Base-by-base conservation (phyloP, 2,113 vertebrate species). In the Bagarius yarrelli region DNA sequence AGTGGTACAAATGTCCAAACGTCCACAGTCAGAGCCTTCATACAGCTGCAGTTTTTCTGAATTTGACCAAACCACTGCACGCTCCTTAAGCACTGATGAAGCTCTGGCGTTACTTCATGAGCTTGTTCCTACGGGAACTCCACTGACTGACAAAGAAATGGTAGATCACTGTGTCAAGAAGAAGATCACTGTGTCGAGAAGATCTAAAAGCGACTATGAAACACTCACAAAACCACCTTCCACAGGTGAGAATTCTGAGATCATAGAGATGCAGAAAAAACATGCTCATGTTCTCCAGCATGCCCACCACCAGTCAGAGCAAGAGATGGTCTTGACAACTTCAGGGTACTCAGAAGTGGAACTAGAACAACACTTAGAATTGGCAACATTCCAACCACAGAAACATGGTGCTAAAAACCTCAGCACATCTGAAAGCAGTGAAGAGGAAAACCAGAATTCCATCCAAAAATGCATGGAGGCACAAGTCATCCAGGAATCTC, bases 401-500 rank as follows among this genome's bases (percentile, higher is more conserved):
- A 53, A 76, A 59, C 13, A 47, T 23, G 11, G 9, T 21, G 50
- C 63, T 56, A 16, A 34, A 83, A 53, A 50, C 70, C 16, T 14
- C 8, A 55, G 52, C 36, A 19, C 36, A 52, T 61, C 56, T 66
- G 1, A 57, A 4, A 27, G 13, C 23, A 11, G 70, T 11, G 27
- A 71, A 47, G 36, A 47, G 9, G 34, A 59, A 12, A 76, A 36
- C 25, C 27, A 2, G 8, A 76, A 69, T 76, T 77, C 83, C 18
- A 50, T 87, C 23, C 63, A 85, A 8, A 92, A 93, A 61, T 91
- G 40, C 64, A 91, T 87, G 19, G 91, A 91, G 80, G 93, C 92
- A 19, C 88, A 92, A 71, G 88, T 94, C 36, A 61, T 94, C 25
- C 91, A 93, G 2, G 93, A 95, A 78, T 89, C 91, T 82, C 89